Base-by-base conservation (phyloP, 2,113 vertebrate species). In the Monopterus albus region DNA sequence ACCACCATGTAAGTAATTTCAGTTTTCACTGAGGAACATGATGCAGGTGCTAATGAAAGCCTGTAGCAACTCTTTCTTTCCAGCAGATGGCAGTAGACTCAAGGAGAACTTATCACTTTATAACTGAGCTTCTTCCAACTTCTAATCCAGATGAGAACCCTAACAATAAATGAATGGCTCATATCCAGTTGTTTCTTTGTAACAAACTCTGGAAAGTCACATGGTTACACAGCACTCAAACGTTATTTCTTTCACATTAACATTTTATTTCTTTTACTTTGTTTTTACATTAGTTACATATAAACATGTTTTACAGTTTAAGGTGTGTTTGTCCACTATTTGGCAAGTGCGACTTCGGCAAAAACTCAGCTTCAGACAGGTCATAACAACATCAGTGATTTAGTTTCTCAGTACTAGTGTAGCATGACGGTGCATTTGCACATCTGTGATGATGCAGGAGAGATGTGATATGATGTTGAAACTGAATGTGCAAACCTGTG, bases 231-330 rank as follows among this genome's bases (percentile, higher is more conserved):
- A 68, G 50, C 6, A 69, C 4, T 26, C 42, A 61, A 14, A 36
- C 51, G 38, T 9, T 9, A 3, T 18, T 2, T 56, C 4, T 15
- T 56, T 61, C 57, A 72, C 67, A 71, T 72, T 57, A 77, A 80
- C 33, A 62, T 57, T 90, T 89, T 86, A 89, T 89, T 90, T 81
- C 79, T 90, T 89, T n/a, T 86, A 81, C 81, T 3, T 29, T 50
- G 33, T 39, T 62, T 67, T 63, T 67, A 86, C 82, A 87, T 55
- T 75, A 75, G 77, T 87, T 88, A 86, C 83, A 87, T 89, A 87
- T 87, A 71, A 66, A 90, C 75, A 84, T 62, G 52, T 72, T 75
- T 80, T 79, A 83, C 70, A 83, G 42, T 15, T 10, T 14, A 20
- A 33, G n/a, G n/a, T n/a, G n/a, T 40, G 10, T 47, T 42, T 42